These are phyloP conservation scores for Cydia amplana DNA, from an alignment of 1,140 invertebrate genomes.

Conservation along the genomic window DNA sequence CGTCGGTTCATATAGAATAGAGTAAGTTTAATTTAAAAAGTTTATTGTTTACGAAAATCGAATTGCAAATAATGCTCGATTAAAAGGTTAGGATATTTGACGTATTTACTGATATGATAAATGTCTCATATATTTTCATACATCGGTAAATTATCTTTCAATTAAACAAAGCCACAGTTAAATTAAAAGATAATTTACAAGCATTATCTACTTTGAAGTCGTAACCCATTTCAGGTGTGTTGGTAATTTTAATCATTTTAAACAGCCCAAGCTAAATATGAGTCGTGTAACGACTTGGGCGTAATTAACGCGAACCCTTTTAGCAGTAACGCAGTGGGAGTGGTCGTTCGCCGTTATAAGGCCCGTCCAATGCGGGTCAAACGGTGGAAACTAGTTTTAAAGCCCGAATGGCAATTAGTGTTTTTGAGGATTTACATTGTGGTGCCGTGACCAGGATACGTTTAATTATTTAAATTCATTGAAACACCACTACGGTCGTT, in stretches of 20 bases:
- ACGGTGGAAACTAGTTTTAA: constrained; percentile 1
- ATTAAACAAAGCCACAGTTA: too few relatives aligned
- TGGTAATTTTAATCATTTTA: constrained; percentile 15
- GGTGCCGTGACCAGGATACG: background rate
- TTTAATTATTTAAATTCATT: background rate
- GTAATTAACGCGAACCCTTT: constrained; percentile 15
- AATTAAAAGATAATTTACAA: too few relatives aligned
- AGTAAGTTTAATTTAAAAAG: too few relatives aligned
- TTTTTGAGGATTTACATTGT: background rate
- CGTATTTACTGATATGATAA: too few relatives aligned
- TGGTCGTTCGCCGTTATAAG: constrained; percentile 7
- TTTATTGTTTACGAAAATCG: too few relatives aligned
- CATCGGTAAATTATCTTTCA: too few relatives aligned
- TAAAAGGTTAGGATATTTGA: too few relatives aligned
- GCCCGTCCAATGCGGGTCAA: background rate
- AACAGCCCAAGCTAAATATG: background rate
- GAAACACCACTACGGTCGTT: too few relatives aligned
- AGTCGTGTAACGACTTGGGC: background rate
- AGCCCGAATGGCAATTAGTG: background rate
- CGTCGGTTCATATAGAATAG: too few relatives aligned
- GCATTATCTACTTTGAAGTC: background rate
- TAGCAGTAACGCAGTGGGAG: constrained; percentile 15
- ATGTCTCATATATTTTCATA: too few relatives aligned
- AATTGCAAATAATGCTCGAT: too few relatives aligned
- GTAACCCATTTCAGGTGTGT: constrained; percentile 12